Conservation (phyloP, 2,797 vertebrate genomes). For the Nothura maculosa region DNA sequence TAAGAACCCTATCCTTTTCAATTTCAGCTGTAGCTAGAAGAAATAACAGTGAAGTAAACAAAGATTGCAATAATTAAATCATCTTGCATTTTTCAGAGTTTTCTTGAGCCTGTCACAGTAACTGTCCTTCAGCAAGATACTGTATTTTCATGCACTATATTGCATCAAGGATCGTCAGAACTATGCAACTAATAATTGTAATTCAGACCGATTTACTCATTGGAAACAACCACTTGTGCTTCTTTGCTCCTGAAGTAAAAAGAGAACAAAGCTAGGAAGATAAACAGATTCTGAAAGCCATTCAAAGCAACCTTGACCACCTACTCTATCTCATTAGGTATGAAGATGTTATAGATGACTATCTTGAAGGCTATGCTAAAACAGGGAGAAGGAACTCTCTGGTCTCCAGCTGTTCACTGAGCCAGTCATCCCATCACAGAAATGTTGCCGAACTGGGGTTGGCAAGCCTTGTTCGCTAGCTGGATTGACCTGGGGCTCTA, state of each 20-base stretch:
- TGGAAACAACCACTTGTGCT: background rate
- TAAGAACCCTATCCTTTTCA: background rate
- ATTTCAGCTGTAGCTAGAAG: background rate
- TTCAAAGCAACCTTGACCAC: background rate
- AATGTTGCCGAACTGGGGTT: no score
- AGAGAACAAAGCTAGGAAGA: background rate
- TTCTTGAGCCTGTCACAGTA: background rate
- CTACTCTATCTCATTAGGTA: background rate
- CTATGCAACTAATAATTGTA: background rate
- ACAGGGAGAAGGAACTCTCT: background rate
- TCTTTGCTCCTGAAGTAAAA: background rate
- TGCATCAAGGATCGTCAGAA: background rate
- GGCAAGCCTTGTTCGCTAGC: no score
- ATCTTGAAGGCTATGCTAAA: background rate
- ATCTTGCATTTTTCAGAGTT: background rate
- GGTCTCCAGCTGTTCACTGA: background rate
- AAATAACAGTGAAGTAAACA: background rate
- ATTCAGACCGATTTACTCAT: background rate
- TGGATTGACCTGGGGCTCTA: no score
- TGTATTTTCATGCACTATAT: background rate
- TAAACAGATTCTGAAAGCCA: background rate
- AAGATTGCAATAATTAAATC: background rate
- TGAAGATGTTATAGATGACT: background rate
- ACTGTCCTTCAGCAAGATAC: background rate
- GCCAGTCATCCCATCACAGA: background rate